Percentiles rank a stretch among this genome's conserved stretches.
Conservation (phyloP, 1,140 invertebrate genomes). For the Drusus annulatus region DNA sequence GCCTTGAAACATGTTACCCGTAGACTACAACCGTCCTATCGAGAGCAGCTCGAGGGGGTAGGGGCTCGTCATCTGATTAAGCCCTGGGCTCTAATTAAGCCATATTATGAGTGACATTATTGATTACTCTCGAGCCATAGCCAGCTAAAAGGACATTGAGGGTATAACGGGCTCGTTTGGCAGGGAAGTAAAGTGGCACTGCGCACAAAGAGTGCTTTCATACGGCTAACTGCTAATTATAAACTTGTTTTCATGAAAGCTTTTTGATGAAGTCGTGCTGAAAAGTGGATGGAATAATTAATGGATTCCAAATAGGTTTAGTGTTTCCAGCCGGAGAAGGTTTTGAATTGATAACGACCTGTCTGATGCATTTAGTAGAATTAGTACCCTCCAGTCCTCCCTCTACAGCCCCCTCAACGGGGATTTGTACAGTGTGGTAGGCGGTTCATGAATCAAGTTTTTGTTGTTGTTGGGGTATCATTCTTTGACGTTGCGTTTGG, state of each 20-base stretch:
- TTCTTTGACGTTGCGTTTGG: too few species aligned
- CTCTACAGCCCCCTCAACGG: too few species aligned
- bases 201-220: too few species aligned
- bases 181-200: too few species aligned
- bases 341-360: constrained; percentile 22
- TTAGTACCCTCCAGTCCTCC: too few species aligned
- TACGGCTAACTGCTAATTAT: too few species aligned
- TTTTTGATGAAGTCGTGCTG: neutral
- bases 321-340: neutral
- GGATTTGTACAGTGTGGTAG: too few species aligned
- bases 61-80: constrained; percentile 22
- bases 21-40: neutral
- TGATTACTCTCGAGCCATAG: constrained; percentile 19
- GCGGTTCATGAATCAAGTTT: too few species aligned
- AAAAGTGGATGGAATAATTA: neutral
- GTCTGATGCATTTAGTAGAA: constrained; percentile 6
- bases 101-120: constrained; percentile 32
- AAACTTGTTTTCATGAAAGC: too few species aligned
- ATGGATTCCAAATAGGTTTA: neutral
- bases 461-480: too few species aligned
- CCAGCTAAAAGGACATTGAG: constrained; percentile 22
- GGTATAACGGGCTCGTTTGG: too few species aligned
- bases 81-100: constrained; percentile 21
- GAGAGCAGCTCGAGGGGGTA: neutral
- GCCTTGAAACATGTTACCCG: too few species aligned